Evolutionary conservation across 2,113 vertebrate species (phyloP), one percentile per base, ranked within the genome.

Genomic region (Xenus cinereus): DNA sequence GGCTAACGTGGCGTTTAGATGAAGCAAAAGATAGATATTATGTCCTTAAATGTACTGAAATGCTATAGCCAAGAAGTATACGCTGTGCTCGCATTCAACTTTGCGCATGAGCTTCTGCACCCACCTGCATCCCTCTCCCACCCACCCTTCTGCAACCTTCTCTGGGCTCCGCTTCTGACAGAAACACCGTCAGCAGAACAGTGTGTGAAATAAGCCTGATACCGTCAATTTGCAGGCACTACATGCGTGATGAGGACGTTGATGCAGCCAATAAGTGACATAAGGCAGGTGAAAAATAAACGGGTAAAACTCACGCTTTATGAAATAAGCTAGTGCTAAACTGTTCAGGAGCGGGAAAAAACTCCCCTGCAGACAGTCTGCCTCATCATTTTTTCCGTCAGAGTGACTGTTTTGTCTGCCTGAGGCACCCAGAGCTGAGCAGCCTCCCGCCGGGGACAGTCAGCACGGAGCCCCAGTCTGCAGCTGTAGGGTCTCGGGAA

Each of bases 391-490:
- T 87, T 94, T 95, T 82, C 94, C 53, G 30, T 57, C 28, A 50
- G 41, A 94, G 45, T 54, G 53, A 12, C 30, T 64, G 72, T 79
- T 93, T 76, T 87, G 76, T 79, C 57, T 66, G 33, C 66, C 80
- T 50, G 80, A 84, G 91, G 62, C 86, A 72, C 22, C 69, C 80
- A 64, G 43, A 79, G 11, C n/a, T 66, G 73, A 30, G 56, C 19
- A 15, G 19, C 14, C 43, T 54, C 76, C 39, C 1, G 1, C 6
- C 0, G 3, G 75, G 8, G 9, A 26, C 24, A 1, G 3, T 1
- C 45, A 28, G 39, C 39, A 6, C 4, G 4, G 45, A 32, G 67
- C 3, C 24, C 14, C 7, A 6, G 37, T 6, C 43, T 9, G 41
- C 24, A 46, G 54, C 26, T 53, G 64, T 17, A 7, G 39, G 33